Percentiles rank a stretch among this genome's conserved stretches.
Evolutionary conservation across 2,888 invertebrate species (phyloP).

Genomic region (Petrolisthes cinctipes): DNA sequence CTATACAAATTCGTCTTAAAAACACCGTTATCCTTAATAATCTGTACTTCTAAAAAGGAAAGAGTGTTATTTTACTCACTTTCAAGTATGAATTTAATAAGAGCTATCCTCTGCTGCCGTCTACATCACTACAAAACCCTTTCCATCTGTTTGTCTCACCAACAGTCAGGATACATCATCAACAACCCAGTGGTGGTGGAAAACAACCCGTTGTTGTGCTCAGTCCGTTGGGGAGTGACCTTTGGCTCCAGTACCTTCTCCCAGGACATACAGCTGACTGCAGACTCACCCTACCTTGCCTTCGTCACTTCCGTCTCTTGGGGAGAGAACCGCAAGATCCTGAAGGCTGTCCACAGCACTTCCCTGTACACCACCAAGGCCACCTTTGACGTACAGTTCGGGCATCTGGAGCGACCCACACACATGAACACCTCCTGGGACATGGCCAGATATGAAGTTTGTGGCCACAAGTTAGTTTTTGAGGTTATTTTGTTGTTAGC

Average conservation of each 20-base stretch:
- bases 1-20: too few species aligned
- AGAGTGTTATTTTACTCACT: too few species aligned
- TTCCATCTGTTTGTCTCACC: not conserved
- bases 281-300: conserved; percentile 70
- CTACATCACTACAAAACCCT: too few species aligned
- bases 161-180: not conserved
- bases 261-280: conserved; percentile 70
- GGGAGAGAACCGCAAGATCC: conserved; percentile 72
- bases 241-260: conserved; percentile 66
- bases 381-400: conserved; percentile 72
- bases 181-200: not conserved
- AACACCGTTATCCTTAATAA: too few species aligned
- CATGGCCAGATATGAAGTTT: conserved; percentile 73
- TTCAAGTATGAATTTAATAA: too few species aligned
- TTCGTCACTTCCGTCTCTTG: conserved; percentile 71
- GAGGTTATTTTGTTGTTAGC: not conserved
- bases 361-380: conserved; percentile 69
- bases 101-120: too few species aligned
- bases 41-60: too few species aligned
- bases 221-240: conserved; percentile 13
- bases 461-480: conserved; percentile 71
- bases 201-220: not conserved
- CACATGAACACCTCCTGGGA: conserved; percentile 74
- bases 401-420: conserved; percentile 71
- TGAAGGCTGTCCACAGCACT: conserved; percentile 72